Conservation (phyloP, 2,888 invertebrate genomes). For the Folsomia candida region DNA sequence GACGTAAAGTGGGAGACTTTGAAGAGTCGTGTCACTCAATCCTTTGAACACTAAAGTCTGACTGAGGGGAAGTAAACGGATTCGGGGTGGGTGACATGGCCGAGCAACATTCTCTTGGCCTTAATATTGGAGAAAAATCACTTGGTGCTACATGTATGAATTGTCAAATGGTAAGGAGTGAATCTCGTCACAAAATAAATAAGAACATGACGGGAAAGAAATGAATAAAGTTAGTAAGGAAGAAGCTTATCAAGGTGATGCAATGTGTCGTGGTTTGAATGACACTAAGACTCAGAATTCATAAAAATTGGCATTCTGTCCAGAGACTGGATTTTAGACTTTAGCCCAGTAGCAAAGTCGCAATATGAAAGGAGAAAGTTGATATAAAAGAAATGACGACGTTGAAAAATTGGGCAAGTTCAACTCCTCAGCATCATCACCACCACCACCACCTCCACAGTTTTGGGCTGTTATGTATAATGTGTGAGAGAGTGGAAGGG, state of each 20-base stretch:
- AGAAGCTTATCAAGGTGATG: constrained; percentile 33
- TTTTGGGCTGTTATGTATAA: too few relatives aligned
- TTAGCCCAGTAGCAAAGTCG: not conserved
- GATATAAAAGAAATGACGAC: constrained; percentile 42
- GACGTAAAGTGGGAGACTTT: too few relatives aligned
- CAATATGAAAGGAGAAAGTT: constrained; percentile 16
- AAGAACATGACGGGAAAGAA: constrained; percentile 33
- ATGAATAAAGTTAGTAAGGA: constrained; percentile 35
- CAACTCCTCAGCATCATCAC: too few relatives aligned
- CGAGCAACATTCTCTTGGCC: not conserved
- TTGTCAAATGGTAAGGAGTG: constrained; percentile 9
- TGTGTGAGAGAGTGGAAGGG: too few relatives aligned
- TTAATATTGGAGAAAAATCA: not conserved
- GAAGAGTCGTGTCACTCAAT: too few relatives aligned
- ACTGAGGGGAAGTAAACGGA: too few relatives aligned
- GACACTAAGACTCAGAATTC: constrained; percentile 47
- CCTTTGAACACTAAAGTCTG: too few relatives aligned
- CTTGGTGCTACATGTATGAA: not conserved
- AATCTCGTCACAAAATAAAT: constrained; percentile 27
- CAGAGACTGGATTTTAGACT: constrained; percentile 9
- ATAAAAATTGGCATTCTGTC: constrained; percentile 44
- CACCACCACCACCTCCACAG: constrained; percentile 27
- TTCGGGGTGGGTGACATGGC: too few relatives aligned
- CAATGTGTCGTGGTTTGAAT: constrained; percentile 35
- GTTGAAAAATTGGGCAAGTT: constrained; percentile 48